A percentile compares a stretch with the other conserved stretches of the same genome.
These are phyloP conservation scores for Lutraria lutraria DNA, from an alignment of 2,888 invertebrate genomes.

Conservation along the genomic window DNA sequence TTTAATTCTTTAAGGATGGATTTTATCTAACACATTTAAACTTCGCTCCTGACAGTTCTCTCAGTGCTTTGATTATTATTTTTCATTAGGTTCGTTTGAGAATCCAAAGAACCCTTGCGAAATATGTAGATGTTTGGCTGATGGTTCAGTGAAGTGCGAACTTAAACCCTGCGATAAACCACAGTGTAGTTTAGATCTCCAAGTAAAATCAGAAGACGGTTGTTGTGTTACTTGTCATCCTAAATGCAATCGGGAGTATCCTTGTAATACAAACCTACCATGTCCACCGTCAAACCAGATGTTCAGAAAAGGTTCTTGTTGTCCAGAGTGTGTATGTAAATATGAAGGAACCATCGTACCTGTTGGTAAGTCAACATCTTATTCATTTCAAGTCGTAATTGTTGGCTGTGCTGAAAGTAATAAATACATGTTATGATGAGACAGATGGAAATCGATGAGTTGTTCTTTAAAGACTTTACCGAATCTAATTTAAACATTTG, in stretches of 20 bases:
- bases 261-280: not conserved
- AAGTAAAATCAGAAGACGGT: not conserved
- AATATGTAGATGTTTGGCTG: not conserved
- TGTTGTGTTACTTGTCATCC: constrained; percentile 18
- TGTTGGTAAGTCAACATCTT: constrained; percentile 18
- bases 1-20: no score
- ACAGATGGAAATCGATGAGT: no score
- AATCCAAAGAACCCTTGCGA: constrained; percentile 19
- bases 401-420: no score
- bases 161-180: not conserved
- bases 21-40: no score
- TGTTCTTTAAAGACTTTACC: no score
- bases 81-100: not conserved
- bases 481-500: no score
- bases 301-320: not conserved
- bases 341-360: constrained; percentile 28
- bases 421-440: no score
- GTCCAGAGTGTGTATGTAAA: constrained; percentile 26
- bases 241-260: not conserved
- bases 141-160: not conserved
- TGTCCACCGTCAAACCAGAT: constrained; percentile 1
- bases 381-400: no score
- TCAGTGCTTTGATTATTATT: not conserved
- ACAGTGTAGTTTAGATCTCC: not conserved
- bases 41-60: no score